These are phyloP conservation scores for Diarsia dahlii DNA, from an alignment of 2,888 invertebrate genomes.

Conservation along the genomic window DNA sequence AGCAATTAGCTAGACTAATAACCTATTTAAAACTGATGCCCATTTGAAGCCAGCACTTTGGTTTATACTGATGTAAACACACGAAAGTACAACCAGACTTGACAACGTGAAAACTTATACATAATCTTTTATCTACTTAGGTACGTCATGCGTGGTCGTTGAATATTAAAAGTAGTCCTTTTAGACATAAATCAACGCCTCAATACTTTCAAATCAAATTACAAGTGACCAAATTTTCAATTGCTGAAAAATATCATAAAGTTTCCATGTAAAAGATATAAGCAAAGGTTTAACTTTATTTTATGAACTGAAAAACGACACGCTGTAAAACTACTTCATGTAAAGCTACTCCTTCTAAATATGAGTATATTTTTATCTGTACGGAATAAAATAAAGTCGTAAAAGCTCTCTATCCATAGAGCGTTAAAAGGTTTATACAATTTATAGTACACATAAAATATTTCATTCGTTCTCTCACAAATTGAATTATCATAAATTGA, in stretches of 20 bases:
- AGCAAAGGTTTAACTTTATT: background rate
- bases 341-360: constrained; percentile 22
- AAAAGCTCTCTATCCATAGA: constrained; percentile 67
- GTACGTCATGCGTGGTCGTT: background rate
- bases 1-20: background rate
- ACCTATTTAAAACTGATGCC: background rate
- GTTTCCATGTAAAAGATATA: background rate
- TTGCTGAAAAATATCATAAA: background rate
- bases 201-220: background rate
- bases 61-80: no score
- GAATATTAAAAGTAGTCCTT: background rate
- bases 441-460: constrained; percentile 76
- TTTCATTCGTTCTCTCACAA: constrained; percentile 77
- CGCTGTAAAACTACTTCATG: background rate
- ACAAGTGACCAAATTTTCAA: background rate
- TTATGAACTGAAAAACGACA: background rate
- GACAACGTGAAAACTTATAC: background rate
- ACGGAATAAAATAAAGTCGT: constrained; percentile 64
- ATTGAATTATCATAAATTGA: constrained; percentile 84
- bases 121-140: background rate
- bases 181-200: background rate
- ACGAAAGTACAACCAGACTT: no score
- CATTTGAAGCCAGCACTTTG: background rate
- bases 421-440: constrained; percentile 68
- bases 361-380: constrained; percentile 59